Evolutionary conservation across 1,140 invertebrate species (phyloP).

Genomic region (Caenorhabditis brenneri): DNA sequence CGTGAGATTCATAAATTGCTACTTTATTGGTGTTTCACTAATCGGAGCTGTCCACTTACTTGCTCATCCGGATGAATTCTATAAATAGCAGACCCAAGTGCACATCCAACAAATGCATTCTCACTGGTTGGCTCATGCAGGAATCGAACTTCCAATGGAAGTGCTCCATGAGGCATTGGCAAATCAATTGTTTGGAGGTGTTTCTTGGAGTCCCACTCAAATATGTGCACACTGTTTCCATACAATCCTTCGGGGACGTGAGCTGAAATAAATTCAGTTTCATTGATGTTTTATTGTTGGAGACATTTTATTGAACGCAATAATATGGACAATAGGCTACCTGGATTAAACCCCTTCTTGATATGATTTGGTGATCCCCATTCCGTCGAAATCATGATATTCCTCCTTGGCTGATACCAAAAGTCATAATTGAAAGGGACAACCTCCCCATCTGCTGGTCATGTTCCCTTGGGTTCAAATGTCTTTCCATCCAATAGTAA

Average conservation of each 20-base stretch:
- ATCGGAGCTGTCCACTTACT: no score
- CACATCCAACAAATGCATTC: constrained; percentile 85
- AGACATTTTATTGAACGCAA: no score
- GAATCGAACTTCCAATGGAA: constrained; percentile 91
- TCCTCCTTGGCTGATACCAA: constrained; percentile 94
- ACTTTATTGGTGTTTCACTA: no score
- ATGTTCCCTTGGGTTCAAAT: constrained; percentile 78
- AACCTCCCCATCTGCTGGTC: constrained; percentile 71
- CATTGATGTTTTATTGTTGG: no score
- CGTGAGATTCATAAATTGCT: no score
- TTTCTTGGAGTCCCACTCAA: constrained; percentile 80
- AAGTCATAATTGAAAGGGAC: constrained; percentile 77
- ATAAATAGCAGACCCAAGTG: constrained; percentile 80
- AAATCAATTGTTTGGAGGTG: constrained; percentile 83
- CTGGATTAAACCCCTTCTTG: constrained; percentile 79
- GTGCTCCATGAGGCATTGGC: constrained; percentile 80
- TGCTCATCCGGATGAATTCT: constrained; percentile 73
- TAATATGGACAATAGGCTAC: no score
- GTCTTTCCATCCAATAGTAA: constrained; percentile 84
- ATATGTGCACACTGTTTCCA: constrained; percentile 85
- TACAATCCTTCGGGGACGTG: constrained; percentile 78
- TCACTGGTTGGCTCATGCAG: constrained; percentile 84
- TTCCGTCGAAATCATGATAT: constrained; percentile 87
- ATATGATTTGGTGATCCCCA: constrained; percentile 88
- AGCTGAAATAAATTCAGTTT: no score